Percentiles rank a stretch among this genome's conserved stretches.
Evolutionary conservation across 2,797 vertebrate species (phyloP).

Genomic region (Naso thynnoides): DNA sequence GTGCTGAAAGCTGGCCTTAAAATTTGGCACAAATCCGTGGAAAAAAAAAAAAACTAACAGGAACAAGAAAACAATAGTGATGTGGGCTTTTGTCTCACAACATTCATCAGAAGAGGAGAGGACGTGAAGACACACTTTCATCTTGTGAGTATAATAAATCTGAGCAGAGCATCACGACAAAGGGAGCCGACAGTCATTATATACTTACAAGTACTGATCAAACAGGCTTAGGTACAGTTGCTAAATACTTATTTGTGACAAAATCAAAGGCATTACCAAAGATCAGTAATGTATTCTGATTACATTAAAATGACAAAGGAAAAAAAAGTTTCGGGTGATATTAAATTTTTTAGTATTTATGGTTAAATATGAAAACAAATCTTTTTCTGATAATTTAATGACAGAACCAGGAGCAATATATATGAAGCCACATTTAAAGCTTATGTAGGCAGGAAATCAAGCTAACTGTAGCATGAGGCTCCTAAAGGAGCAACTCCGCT

Average conservation of each 20-base stretch:
- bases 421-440: background rate
- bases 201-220: background rate
- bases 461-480: no score
- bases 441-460: no score
- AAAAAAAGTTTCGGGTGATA: background rate
- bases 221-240: background rate
- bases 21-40: slow-evolving; percentile 59
- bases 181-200: background rate
- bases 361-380: background rate
- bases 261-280: background rate
- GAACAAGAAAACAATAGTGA: slow-evolving; percentile 23
- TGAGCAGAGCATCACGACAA: slow-evolving; percentile 24
- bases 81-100: slow-evolving; percentile 3
- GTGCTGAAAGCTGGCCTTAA: slow-evolving; percentile 38
- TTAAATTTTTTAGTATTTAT: no score
- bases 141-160: slow-evolving; percentile 10
- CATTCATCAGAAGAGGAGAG: background rate
- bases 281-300: slow-evolving; percentile 22
- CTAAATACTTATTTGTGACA: slow-evolving; percentile 1
- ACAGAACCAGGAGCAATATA: background rate
- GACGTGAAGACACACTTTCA: background rate
- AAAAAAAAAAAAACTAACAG: slow-evolving; percentile 37
- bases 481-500: no score
- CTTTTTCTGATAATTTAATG: background rate
- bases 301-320: background rate